phyloP scores from a whole-genome alignment of 92 coral and sea anemone species.

The Epizoanthus fatuus region DNA sequence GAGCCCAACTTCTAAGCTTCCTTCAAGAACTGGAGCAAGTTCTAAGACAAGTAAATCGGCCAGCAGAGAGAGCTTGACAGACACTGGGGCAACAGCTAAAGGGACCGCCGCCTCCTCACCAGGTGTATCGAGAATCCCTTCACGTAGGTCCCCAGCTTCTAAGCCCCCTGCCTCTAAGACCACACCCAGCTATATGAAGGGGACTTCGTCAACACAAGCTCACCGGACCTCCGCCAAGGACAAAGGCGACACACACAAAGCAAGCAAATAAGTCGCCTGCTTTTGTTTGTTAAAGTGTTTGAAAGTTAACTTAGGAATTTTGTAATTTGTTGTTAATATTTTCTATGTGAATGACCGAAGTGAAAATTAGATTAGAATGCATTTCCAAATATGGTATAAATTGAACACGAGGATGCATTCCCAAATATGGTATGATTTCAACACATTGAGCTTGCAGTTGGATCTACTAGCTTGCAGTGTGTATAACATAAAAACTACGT shows the following conservation, averaged over 20 bases:
- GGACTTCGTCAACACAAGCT: constrained; percentile 27
- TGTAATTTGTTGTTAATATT: constrained; percentile 15
- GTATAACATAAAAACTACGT: no score
- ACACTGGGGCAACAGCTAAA: not conserved
- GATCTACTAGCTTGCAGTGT: not conserved
- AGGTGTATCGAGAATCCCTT: constrained; percentile 35
- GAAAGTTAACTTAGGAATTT: constrained; percentile 18
- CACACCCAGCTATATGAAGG: constrained; percentile 37
- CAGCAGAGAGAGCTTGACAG: constrained; percentile 42
- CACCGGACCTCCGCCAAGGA: constrained; percentile 21
- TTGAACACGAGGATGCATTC: not conserved
- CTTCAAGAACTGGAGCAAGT: constrained; percentile 39
- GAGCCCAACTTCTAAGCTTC: constrained; percentile 27
- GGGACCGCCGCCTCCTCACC: not conserved
- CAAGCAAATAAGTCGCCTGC: not conserved
- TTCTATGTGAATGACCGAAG: not conserved
- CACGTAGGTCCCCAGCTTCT: constrained; percentile 16
- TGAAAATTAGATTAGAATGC: not conserved
- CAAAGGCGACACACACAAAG: constrained; percentile 32
- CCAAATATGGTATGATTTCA: not conserved
- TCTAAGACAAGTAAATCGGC: constrained; percentile 19
- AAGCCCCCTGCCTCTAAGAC: constrained; percentile 26
- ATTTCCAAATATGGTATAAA: not conserved
- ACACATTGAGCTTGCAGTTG: not conserved
- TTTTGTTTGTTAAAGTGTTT: not conserved